Conservation (phyloP, 2,888 invertebrate species). For the Harpalus rufipes region DNA sequence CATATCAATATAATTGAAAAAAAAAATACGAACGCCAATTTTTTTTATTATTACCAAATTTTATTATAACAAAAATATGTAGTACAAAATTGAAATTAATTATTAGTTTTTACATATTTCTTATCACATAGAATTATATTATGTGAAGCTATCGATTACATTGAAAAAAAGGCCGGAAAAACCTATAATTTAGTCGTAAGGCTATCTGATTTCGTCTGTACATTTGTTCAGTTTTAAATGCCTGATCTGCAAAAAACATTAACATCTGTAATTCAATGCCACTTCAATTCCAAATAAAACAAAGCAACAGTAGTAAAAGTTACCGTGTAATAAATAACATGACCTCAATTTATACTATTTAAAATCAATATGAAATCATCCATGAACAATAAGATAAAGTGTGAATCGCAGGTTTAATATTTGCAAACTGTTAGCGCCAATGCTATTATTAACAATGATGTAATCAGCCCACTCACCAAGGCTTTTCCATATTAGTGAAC, state of each 20-base stretch:
- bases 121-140: neutral
- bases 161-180: neutral
- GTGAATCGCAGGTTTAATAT: neutral
- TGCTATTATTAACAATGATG: neutral
- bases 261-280: neutral
- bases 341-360: neutral
- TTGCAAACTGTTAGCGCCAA: neutral
- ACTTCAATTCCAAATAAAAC: too few species aligned
- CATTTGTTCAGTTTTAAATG: neutral
- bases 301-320: neutral
- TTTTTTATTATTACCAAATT: too few species aligned
- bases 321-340: neutral
- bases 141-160: neutral
- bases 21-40: too few species aligned
- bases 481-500: neutral
- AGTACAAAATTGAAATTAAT: neutral
- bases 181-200: neutral
- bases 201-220: neutral
- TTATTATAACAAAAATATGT: too few species aligned
- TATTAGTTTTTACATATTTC: neutral
- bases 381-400: neutral
- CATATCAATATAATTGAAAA: too few species aligned
- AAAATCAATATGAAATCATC: slow-evolving; percentile 4
- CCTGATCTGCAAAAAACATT: neutral
- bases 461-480: slow-evolving; percentile 18